Base-by-base conservation (phyloP, 2,888 invertebrate species). In the Drosophila multiciliata region DNA sequence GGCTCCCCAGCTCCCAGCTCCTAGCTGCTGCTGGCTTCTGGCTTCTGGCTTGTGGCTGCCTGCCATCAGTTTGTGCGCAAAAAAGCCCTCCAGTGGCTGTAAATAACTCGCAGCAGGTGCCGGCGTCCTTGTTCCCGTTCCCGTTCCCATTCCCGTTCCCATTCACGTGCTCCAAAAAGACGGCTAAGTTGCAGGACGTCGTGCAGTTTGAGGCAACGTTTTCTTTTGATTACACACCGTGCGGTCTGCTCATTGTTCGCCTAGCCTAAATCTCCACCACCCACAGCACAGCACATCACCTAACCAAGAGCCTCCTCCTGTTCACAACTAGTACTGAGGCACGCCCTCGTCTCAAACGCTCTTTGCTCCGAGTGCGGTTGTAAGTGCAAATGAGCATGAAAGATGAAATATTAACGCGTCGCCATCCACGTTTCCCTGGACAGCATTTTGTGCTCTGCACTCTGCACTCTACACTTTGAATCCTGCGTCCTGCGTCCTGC, bases 91-190 rank as follows among this genome's bases (percentile, higher is more conserved):
- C 76, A 78, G 90, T 80, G 83, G 87, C 80, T 87, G 88, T 91
- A 90, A 91, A 91, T 91, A 90, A 91, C 78, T 79, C 90, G 80
- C 90, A 82, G 90, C 90, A 90, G 90, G 90, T 90, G 89, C 82
- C 75, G 68, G 68, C 68, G 33, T 49, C 61, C 42, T 57, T 17
- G 26, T 11, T 26, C 17, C 38, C 29, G 9, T 15, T 17, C 54
- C 15, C 35, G 1, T 36, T 5, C 11, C 12, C 36, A 49, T 49
- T 70, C 54, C 40, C 9, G 23, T 20, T 45, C 29, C 29, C 29
- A 29, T 52, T 20, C 7, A 20, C 35, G 23, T 53, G 23, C 23
- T 11, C 7, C 32, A 15, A 15, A 42, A 67, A 59, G 60, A 50
- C 23, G 69, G 38, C 50, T 40, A 50, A 42, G 75, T 61, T 33